Conservation (phyloP, 2,113 vertebrate genomes). For the Datnioides undecimradiatus region DNA sequence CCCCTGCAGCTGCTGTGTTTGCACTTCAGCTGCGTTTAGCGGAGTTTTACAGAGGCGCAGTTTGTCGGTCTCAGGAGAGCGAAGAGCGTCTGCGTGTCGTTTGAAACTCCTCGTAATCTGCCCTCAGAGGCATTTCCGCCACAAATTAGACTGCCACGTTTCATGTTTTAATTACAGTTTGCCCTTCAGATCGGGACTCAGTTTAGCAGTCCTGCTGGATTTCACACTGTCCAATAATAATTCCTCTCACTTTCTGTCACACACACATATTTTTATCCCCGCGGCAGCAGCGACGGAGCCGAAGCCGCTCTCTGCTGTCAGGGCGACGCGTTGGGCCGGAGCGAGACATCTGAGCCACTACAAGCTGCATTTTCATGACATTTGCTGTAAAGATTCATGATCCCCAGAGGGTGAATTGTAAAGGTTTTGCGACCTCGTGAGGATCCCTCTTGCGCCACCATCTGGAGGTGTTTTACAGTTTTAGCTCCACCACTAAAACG, state of each 20-base stretch:
- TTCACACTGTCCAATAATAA: slow-evolving; percentile 50
- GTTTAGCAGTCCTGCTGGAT: slow-evolving; percentile 51
- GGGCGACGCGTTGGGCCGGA: not conserved
- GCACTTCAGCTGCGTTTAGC: slow-evolving; percentile 34
- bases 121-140: slow-evolving; percentile 53
- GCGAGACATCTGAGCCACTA: slow-evolving; percentile 21
- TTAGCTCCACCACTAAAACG: too few species aligned
- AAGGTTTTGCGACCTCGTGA: not conserved
- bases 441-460: not conserved
- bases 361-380: not conserved
- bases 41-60: slow-evolving; percentile 20
- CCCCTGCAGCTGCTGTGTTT: slow-evolving; percentile 32
- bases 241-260: slow-evolving; percentile 35
- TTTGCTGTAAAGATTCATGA: slow-evolving; percentile 4
- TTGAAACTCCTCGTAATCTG: slow-evolving; percentile 52
- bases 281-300: not conserved
- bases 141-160: slow-evolving; percentile 42
- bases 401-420: not conserved
- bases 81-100: slow-evolving; percentile 5
- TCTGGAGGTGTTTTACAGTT: not conserved
- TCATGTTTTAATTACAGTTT: slow-evolving; percentile 68
- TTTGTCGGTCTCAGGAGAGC: slow-evolving; percentile 41
- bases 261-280: slow-evolving; percentile 3
- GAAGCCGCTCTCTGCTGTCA: slow-evolving; percentile 15
- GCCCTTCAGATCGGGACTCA: slow-evolving; percentile 62